Evolutionary conservation across 2,888 invertebrate genomes (phyloP).

Genomic region (Yponomeuta sedellus): DNA sequence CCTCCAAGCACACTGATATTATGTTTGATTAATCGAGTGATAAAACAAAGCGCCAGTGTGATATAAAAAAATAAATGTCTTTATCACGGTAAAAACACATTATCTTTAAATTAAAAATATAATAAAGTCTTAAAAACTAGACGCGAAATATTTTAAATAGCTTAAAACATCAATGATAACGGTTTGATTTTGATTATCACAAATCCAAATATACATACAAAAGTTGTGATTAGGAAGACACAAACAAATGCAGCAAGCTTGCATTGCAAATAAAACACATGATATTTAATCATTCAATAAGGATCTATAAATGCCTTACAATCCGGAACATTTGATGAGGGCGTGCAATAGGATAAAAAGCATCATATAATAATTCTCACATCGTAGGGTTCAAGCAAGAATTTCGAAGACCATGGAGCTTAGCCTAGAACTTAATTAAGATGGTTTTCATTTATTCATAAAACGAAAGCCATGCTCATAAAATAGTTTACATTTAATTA

Average conservation of each 20-base stretch:
- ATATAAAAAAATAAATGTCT: background rate
- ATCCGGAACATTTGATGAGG: background rate
- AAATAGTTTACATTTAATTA: no score
- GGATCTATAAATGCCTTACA: background rate
- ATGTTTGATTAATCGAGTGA: background rate
- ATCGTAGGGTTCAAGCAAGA: background rate
- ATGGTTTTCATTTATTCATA: background rate
- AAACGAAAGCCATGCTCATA: background rate
- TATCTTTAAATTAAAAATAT: no score
- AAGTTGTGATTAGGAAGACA: background rate
- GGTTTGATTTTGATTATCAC: background rate
- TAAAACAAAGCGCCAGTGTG: background rate
- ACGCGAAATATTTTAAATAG: conserved; percentile 1
- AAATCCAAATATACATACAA: conserved; percentile 1
- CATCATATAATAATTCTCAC: background rate
- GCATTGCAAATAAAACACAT: background rate
- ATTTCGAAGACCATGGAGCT: background rate
- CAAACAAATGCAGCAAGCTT: background rate
- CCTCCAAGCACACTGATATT: no score
- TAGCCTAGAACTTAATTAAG: background rate
- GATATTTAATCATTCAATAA: background rate
- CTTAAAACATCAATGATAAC: background rate
- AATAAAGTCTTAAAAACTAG: background rate
- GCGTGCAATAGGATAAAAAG: background rate
- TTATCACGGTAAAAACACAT: background rate